Conservation (phyloP, 2,113 vertebrate genomes). For the Rousettus leschenaultii region DNA sequence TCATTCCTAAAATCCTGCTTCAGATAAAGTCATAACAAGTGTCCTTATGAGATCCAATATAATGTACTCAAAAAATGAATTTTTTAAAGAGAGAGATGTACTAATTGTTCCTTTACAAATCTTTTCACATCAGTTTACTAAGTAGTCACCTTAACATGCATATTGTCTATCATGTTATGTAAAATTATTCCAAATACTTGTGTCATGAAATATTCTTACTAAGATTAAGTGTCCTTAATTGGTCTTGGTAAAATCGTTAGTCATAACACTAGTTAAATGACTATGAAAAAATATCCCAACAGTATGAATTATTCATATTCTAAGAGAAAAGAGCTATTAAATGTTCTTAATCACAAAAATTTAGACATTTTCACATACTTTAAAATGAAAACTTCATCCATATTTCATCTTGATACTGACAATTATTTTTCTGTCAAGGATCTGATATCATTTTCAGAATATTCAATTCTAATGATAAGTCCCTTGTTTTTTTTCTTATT, state of each 20-base stretch:
- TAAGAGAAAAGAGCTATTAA: not conserved
- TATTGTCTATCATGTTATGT: not conserved
- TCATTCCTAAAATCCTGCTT: constrained; percentile 55
- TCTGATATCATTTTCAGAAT: constrained; percentile 12
- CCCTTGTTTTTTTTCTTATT: not conserved
- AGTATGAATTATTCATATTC: not conserved
- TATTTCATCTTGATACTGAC: not conserved
- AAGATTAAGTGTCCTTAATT: constrained; percentile 70
- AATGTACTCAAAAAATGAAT: constrained; percentile 51
- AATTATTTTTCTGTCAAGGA: constrained; percentile 12
- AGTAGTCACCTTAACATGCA: constrained; percentile 57
- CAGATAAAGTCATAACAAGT: constrained; percentile 20
- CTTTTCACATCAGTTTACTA: constrained; percentile 56
- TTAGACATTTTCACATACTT: not conserved
- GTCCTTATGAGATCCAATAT: not conserved
- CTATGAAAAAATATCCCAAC: not conserved
- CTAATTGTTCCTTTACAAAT: constrained; percentile 43
- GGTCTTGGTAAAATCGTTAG: not conserved
- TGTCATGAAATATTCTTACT: constrained; percentile 69
- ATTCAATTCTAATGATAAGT: not conserved
- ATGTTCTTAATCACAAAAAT: not conserved
- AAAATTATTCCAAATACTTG: constrained; percentile 59
- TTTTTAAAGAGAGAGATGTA: not conserved
- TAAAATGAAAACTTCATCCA: constrained; percentile 11
- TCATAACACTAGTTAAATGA: constrained; percentile 22